A percentile compares a stretch with the other conserved stretches of the same genome.
phyloP scores from a whole-genome alignment of 2,888 invertebrate species.

The Macropis europaea region DNA sequence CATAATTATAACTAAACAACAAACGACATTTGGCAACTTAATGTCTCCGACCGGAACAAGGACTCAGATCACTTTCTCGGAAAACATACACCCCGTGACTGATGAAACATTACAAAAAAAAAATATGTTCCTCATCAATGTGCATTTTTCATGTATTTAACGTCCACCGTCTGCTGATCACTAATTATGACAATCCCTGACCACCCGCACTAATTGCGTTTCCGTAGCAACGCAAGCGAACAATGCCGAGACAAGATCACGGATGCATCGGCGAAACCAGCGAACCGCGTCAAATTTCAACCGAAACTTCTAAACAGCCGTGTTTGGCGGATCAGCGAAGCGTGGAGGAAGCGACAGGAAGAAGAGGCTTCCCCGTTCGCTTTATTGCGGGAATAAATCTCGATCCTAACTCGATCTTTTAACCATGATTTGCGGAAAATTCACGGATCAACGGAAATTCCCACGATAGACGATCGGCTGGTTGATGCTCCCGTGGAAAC shows the following conservation, averaged over 20 bases:
- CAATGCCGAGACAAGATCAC: background rate
- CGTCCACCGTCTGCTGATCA: too few species aligned
- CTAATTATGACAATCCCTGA: slow-evolving; percentile 17
- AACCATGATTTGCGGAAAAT: slow-evolving; percentile 54
- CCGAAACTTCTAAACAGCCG: slow-evolving; percentile 20
- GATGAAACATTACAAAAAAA: too few species aligned
- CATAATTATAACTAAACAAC: too few species aligned
- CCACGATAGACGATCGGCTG: slow-evolving; percentile 35
- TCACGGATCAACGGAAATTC: slow-evolving; percentile 51
- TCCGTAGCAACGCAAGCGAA: slow-evolving; percentile 30
- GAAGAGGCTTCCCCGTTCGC: slow-evolving; percentile 6
- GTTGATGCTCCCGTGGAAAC: background rate
- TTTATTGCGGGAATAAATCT: slow-evolving; percentile 54
- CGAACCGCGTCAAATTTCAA: slow-evolving; percentile 41
- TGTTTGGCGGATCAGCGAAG: slow-evolving; percentile 34
- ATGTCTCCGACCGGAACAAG: too few species aligned
- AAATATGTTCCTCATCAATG: too few species aligned
- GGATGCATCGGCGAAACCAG: background rate
- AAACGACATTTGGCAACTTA: too few species aligned
- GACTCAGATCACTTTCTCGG: too few species aligned
- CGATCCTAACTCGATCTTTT: slow-evolving; percentile 9
- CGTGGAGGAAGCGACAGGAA: slow-evolving; percentile 22
- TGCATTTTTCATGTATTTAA: too few species aligned
- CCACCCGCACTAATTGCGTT: slow-evolving; percentile 22
- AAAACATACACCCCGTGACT: too few species aligned